Evolutionary conservation across 1,140 invertebrate genomes (phyloP).

Genomic region (Leptinotarsa lineolata): DNA sequence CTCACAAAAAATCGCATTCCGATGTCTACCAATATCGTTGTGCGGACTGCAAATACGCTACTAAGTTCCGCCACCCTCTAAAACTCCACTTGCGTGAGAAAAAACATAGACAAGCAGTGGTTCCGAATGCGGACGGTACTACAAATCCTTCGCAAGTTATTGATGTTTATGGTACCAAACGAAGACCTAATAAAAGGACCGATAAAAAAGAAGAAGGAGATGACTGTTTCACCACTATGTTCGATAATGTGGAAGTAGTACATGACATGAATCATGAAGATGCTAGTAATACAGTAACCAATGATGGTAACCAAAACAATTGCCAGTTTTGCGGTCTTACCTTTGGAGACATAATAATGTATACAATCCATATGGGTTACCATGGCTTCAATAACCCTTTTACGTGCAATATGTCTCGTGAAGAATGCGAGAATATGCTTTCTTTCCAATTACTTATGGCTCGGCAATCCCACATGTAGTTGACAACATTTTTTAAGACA

Average conservation of each 20-base stretch:
- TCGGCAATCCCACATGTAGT: slow-evolving; percentile 70
- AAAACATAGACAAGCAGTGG: slow-evolving; percentile 81
- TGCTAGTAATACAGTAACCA: slow-evolving; percentile 2
- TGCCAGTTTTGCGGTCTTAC: slow-evolving; percentile 89
- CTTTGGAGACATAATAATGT: slow-evolving; percentile 90
- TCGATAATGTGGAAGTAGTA: slow-evolving; percentile 42
- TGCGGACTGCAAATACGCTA: slow-evolving; percentile 92
- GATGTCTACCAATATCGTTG: slow-evolving; percentile 96
- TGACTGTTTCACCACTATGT: slow-evolving; percentile 45
- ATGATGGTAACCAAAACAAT: slow-evolving; percentile 22
- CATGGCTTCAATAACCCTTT: slow-evolving; percentile 90
- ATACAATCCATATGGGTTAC: slow-evolving; percentile 95
- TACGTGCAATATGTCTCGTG: slow-evolving; percentile 93
- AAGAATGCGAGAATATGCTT: slow-evolving; percentile 77
- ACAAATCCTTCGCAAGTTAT: slow-evolving; percentile 85
- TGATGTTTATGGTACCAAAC: slow-evolving; percentile 85
- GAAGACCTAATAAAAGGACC: slow-evolving; percentile 75
- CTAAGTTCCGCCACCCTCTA: slow-evolving; percentile 97
- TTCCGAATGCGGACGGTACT: slow-evolving; percentile 86
- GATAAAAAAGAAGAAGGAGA: slow-evolving; percentile 47
- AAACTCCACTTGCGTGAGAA: slow-evolving; percentile 96
- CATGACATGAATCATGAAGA: slow-evolving; percentile 33
- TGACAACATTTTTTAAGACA: neutral
- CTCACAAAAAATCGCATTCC: slow-evolving; percentile 97
- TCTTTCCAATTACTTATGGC: slow-evolving; percentile 92